These are phyloP conservation scores for Papilio polytes DNA, from an alignment of 1,140 invertebrate genomes.

Conservation along the genomic window DNA sequence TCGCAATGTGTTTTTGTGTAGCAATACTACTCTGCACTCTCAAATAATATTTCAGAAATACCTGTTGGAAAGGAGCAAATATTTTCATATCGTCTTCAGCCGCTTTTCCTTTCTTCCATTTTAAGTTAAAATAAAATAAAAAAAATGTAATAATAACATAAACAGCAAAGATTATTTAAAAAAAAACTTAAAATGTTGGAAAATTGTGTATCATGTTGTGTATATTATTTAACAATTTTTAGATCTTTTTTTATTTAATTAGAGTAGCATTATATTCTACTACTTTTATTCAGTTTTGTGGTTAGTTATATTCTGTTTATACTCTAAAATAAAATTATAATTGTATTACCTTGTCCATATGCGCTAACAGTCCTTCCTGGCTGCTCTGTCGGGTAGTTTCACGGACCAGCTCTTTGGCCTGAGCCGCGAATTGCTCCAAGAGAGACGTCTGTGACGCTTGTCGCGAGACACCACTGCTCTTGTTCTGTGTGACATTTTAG, in stretches of 20 bases:
- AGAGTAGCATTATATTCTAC: not conserved
- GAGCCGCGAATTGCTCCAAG: slow-evolving; percentile 93
- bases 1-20: not conserved
- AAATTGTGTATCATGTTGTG: not conserved
- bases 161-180: not conserved
- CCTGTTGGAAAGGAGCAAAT: slow-evolving; percentile 90
- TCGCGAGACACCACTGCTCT: slow-evolving; percentile 84
- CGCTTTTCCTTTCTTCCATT: slow-evolving; percentile 88
- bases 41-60: slow-evolving; percentile 62
- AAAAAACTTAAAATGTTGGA: no score
- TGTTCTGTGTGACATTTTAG: slow-evolving; percentile 53
- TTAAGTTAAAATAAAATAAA: slow-evolving; percentile 74
- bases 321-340: not conserved
- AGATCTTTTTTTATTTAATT: not conserved
- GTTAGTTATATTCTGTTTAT: not conserved
- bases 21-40: slow-evolving; percentile 27
- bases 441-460: slow-evolving; percentile 92
- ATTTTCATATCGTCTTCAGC: slow-evolving; percentile 87
- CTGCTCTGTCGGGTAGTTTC: slow-evolving; percentile 94
- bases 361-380: slow-evolving; percentile 94
- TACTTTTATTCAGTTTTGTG: not conserved
- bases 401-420: slow-evolving; percentile 93
- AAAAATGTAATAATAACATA: slow-evolving; percentile 25
- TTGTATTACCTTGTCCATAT: slow-evolving; percentile 92
- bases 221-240: not conserved